A percentile compares a stretch with the other conserved stretches of the same genome.
Conservation (phyloP, 2,113 vertebrate genomes). For the Rhea pennata region DNA sequence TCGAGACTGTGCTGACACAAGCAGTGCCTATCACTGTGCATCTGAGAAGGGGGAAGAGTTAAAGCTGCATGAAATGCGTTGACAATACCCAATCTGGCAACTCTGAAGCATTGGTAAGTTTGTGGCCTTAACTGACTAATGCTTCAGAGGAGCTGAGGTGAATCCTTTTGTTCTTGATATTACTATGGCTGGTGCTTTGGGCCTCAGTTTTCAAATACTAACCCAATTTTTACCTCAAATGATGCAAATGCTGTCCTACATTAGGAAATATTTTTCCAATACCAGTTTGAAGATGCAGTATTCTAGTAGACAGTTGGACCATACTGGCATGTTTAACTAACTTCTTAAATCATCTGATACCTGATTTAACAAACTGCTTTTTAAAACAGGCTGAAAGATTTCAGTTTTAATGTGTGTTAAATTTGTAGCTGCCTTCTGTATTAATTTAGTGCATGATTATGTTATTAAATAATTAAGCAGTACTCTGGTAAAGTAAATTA, state of each 20-base stretch:
- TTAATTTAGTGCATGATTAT: not conserved
- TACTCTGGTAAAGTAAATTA: not conserved
- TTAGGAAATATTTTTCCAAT: not conserved
- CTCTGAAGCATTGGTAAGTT: not conserved
- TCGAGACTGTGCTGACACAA: not conserved
- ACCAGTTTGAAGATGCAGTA: not conserved
- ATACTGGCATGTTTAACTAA: not conserved
- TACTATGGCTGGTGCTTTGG: rapidly evolving
- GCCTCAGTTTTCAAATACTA: not conserved
- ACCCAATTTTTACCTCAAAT: not conserved
- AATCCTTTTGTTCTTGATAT: not conserved
- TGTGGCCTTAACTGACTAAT: rapidly evolving
- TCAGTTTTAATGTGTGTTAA: not conserved
- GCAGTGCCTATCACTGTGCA: not conserved
- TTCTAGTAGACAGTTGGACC: not conserved
- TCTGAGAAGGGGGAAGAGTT: not conserved
- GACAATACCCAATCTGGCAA: rapidly evolving
- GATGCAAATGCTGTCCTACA: not conserved
- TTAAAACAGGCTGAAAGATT: not conserved
- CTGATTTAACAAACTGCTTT: not conserved
- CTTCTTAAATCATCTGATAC: not conserved
- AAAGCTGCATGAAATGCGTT: not conserved
- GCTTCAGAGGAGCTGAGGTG: not conserved
- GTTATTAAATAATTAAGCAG: not conserved
- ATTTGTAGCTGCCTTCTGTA: not conserved